Conservation (phyloP, 2,888 invertebrate species). For the Chrysopilus asiliformis region DNA sequence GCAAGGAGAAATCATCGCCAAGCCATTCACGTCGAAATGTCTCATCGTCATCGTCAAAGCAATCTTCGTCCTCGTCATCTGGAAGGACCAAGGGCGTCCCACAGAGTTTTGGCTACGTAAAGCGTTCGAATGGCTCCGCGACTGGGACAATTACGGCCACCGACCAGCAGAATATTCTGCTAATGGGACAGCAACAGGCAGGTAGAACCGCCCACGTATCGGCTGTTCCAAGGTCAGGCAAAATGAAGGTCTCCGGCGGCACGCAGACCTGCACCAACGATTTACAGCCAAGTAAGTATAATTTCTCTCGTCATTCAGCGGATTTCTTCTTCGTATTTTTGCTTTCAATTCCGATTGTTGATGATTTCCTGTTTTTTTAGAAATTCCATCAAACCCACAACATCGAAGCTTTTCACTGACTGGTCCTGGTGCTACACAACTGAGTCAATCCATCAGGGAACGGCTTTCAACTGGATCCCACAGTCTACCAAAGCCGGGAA, state of each 20-base stretch:
- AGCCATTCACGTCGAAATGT: constrained; percentile 31
- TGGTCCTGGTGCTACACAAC: constrained; percentile 70
- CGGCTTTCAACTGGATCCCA: constrained; percentile 74
- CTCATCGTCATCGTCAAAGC: constrained; percentile 23
- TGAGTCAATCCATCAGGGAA: constrained; percentile 76
- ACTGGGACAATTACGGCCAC: constrained; percentile 38
- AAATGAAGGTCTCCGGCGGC: constrained; percentile 81
- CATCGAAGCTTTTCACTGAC: constrained; percentile 77
- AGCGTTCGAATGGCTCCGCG: constrained; percentile 52
- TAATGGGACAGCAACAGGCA: constrained; percentile 23
- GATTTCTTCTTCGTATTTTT: neutral
- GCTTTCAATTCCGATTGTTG: neutral
- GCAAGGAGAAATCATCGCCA: constrained; percentile 35
- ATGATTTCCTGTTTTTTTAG: constrained; percentile 31
- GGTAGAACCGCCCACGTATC: constrained; percentile 69
- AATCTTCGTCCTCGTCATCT: constrained; percentile 17
- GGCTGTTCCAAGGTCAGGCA: constrained; percentile 64
- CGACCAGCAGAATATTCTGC: constrained; percentile 31
- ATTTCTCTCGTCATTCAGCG: neutral
- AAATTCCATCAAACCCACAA: constrained; percentile 50
- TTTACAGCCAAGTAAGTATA: constrained; percentile 49
- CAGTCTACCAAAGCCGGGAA: constrained; percentile 66
- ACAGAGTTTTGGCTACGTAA: constrained; percentile 75
- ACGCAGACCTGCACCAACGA: constrained; percentile 78
- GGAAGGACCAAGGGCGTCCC: constrained; percentile 61